Evolutionary conservation across 2,113 vertebrate species (phyloP).

Genomic region (Holacanthus passer): DNA sequence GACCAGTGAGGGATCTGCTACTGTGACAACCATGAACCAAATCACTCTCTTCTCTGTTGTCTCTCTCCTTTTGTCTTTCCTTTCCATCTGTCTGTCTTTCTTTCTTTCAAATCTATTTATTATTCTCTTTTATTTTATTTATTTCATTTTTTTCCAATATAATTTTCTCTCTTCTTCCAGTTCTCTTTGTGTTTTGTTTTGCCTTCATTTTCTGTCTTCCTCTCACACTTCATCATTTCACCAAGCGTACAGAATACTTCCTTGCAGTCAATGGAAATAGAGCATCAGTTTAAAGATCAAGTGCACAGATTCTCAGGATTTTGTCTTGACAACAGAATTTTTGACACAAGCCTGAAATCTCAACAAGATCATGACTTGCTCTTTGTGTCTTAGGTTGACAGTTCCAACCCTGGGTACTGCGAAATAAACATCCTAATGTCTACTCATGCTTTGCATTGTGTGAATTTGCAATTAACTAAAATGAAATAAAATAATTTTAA

Average conservation of each 20-base stretch:
- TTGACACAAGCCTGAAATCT: too few relatives aligned
- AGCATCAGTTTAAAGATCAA: too few relatives aligned
- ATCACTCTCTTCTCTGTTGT: slow-evolving; percentile 23
- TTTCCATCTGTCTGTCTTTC: slow-evolving; percentile 41
- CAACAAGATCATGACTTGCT: too few relatives aligned
- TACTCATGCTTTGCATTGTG: too few relatives aligned
- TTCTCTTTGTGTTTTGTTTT: neutral
- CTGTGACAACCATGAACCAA: slow-evolving; percentile 39
- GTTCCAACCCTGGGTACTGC: too few relatives aligned
- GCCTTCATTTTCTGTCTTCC: neutral
- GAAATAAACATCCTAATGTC: too few relatives aligned
- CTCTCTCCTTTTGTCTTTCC: neutral
- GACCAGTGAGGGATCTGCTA: slow-evolving; percentile 44
- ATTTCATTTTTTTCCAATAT: neutral
- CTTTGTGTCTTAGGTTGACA: too few relatives aligned
- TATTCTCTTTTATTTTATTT: neutral
- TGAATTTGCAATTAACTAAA: too few relatives aligned
- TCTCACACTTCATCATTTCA: neutral
- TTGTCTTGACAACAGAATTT: too few relatives aligned
- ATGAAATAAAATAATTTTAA: too few relatives aligned
- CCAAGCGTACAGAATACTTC: neutral
- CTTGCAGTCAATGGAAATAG: too few relatives aligned
- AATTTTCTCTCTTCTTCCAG: neutral
- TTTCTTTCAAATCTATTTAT: slow-evolving; percentile 7
- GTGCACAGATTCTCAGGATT: too few relatives aligned